Evolutionary conservation across 2,113 vertebrate genomes (phyloP), one percentile per base, ranked within the genome.

Genomic region (Diadophis punctatus): DNA sequence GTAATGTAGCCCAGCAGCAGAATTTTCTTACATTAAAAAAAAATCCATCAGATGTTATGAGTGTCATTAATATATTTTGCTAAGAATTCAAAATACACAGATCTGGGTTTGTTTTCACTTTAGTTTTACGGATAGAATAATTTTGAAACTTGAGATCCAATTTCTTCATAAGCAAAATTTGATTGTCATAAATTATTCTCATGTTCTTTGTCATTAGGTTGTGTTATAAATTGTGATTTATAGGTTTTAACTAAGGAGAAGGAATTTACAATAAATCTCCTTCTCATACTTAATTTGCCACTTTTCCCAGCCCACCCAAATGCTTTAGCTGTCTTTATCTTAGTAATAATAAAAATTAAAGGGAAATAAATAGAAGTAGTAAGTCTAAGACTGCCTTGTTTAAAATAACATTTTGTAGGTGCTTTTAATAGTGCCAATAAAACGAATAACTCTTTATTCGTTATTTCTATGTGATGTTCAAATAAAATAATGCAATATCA

Each of bases 1-100:
- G 94, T 92, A 94, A 96, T 93, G 91, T 95, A 95, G 95, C 95
- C 94, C 89, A 94, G 94, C 86, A 88, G 92, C 94, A 90, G 27
- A 39, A 52, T 23, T n/a, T 93, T 90, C 90, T 93, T 93, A 93
- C 93, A 90, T 92, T 92, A 34, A 87, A 94, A 87, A 94, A 87
- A 39, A 2, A 39, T 53, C 92, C 48, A 51, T 30, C 90, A 74
- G 52, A 93, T 88, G 51, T 0, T n/a, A 51, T 8, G 4, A 94
- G 25, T 4, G 20, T 1, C n/a, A 48, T 43, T 60, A 51, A 51
- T 58, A 23, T 11, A 60, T 92, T 39, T 56, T 39, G 4, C 34
- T 88, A 88, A 88, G 53, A 25, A 88, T 88, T 88, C 53, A 56
- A 88, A 88, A 56, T 34, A 93, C 87, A 90, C 12, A 51, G 74